phyloP scores from a whole-genome alignment of 1,140 invertebrate species.

The Diuraphis noxia region DNA sequence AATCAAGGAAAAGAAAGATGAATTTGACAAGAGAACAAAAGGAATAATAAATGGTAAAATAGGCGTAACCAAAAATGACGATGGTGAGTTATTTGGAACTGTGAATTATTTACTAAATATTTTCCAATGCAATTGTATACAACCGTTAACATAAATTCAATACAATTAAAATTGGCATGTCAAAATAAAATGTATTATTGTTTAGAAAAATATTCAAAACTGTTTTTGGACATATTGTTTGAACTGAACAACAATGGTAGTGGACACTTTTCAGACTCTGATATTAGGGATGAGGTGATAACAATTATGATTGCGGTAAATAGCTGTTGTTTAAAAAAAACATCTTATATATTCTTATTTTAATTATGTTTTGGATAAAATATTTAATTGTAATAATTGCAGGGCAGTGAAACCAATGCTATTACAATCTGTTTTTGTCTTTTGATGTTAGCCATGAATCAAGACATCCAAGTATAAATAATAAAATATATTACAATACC shows the following conservation, averaged over 20 bases:
- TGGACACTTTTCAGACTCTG: slow-evolving; percentile 62
- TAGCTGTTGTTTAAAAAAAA: too few relatives aligned
- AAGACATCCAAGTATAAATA: slow-evolving; percentile 65
- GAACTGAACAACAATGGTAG: slow-evolving; percentile 62
- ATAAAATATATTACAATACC: background rate
- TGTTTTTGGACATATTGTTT: slow-evolving; percentile 68
- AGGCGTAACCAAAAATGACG: too few relatives aligned
- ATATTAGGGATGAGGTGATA: slow-evolving; percentile 67
- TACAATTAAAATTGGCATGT: too few relatives aligned
- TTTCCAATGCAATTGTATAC: too few relatives aligned
- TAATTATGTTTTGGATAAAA: background rate
- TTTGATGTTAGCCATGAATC: slow-evolving; percentile 65
- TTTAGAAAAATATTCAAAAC: slow-evolving; percentile 55
- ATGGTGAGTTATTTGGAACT: too few relatives aligned
- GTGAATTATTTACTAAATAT: too few relatives aligned
- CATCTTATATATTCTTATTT: too few relatives aligned
- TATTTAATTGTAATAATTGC: slow-evolving; percentile 59
- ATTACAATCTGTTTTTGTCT: slow-evolving; percentile 61
- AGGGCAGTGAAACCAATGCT: slow-evolving; percentile 73
- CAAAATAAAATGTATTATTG: background rate
- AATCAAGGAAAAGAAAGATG: too few relatives aligned
- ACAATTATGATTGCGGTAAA: slow-evolving; percentile 69
- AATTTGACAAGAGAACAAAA: too few relatives aligned
- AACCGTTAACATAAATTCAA: too few relatives aligned
- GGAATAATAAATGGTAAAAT: too few relatives aligned